These are phyloP conservation scores for Zygothrica quintamaculata DNA, from an alignment of 2,888 invertebrate species.

Conservation along the genomic window DNA sequence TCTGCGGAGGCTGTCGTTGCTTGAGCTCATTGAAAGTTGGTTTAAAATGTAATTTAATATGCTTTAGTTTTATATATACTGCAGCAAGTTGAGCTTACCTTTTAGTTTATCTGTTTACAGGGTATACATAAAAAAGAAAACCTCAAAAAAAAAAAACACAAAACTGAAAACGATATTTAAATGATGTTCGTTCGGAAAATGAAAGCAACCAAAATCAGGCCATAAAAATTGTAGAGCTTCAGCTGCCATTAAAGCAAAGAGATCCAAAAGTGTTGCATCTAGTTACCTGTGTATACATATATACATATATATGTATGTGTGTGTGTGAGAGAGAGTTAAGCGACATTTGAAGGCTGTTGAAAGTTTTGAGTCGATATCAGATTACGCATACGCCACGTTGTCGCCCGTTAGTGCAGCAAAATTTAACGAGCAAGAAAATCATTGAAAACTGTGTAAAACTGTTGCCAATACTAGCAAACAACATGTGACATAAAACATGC, in stretches of 20 bases:
- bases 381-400: conserved; percentile 74
- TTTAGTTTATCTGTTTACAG: too few species aligned
- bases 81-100: too few species aligned
- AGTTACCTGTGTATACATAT: conserved; percentile 8
- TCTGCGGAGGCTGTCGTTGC: too few species aligned
- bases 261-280: conserved; percentile 19
- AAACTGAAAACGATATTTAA: conserved; percentile 19
- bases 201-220: conserved; percentile 35
- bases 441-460: conserved; percentile 29
- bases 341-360: conserved; percentile 26
- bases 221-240: conserved; percentile 22
- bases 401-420: conserved; percentile 53
- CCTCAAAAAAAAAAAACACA: conserved; percentile 3
- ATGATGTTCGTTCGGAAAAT: conserved; percentile 37
- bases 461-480: too few species aligned
- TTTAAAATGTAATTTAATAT: too few species aligned
- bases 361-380: conserved; percentile 58
- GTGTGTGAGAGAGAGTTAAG: conserved; percentile 15
- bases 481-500: conserved; percentile 13
- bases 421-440: conserved; percentile 77
- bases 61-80: too few species aligned
- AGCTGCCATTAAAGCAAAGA: conserved; percentile 25
- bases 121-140: too few species aligned
- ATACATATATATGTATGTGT: conserved; percentile 9
- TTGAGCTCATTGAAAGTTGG: too few species aligned